Percentiles rank a stretch among this genome's conserved stretches.
Evolutionary conservation across 2,888 invertebrate genomes (phyloP).

Genomic region (Frankliniella intonsa): DNA sequence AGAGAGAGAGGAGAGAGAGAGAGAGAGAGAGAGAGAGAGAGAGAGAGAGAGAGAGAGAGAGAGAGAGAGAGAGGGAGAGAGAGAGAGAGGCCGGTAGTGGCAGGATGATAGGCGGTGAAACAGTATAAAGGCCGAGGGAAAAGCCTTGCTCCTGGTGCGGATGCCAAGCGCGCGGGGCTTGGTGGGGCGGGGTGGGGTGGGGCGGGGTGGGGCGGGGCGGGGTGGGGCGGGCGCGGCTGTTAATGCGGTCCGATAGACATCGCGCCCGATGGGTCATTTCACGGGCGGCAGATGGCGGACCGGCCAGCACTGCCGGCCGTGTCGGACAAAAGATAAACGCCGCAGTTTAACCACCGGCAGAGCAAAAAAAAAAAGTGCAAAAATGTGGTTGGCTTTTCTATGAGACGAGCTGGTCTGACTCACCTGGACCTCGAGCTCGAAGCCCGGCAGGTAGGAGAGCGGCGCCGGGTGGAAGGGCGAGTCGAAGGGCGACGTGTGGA

Average conservation of each 20-base stretch:
- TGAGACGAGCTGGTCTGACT: no score
- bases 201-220: background rate
- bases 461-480: constrained; percentile 77
- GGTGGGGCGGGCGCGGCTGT: background rate
- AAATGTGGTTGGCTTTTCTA: no score
- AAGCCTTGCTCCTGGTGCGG: background rate
- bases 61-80: background rate
- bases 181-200: background rate
- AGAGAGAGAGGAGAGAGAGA: background rate
- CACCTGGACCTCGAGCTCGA: constrained; percentile 77
- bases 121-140: background rate
- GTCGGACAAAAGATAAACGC: no score
- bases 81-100: background rate
- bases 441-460: constrained; percentile 71
- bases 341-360: no score
- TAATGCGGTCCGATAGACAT: background rate
- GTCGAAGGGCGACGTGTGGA: constrained; percentile 75
- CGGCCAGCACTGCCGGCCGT: background rate
- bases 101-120: background rate
- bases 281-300: background rate
- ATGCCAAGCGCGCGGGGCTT: background rate
- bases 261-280: background rate
- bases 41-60: constrained; percentile 7
- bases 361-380: no score
- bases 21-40: background rate